These are phyloP conservation scores for Phocides pigmalion DNA, from an alignment of 1,140 invertebrate genomes.

Conservation along the genomic window DNA sequence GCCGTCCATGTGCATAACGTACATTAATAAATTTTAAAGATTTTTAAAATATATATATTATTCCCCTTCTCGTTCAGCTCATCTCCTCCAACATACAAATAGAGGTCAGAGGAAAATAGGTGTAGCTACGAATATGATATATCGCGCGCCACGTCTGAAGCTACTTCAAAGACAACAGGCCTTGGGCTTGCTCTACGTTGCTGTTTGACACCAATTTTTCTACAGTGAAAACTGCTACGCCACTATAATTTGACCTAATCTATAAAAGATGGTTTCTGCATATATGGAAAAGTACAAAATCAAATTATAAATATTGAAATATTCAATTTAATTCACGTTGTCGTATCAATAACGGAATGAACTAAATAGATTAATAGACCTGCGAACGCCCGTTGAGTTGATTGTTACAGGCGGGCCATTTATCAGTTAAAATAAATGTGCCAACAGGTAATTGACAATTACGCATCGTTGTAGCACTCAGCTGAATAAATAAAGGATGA, in stretches of 20 bases:
- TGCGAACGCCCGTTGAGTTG: neutral
- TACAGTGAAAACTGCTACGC: slow-evolving; percentile 1
- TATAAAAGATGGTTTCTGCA: neutral
- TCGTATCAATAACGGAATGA: neutral
- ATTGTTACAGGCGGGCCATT: slow-evolving; percentile 17
- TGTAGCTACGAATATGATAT: slow-evolving; percentile 23
- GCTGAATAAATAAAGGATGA: slow-evolving; percentile 36
- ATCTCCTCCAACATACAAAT: neutral
- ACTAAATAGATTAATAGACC: slow-evolving; percentile 1
- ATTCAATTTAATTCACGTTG: neutral
- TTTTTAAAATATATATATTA: no score
- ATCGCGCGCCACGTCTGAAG: slow-evolving; percentile 22
- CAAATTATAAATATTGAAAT: neutral
- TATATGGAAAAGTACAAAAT: neutral
- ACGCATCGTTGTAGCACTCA: slow-evolving; percentile 26
- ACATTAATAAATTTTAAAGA: no score
- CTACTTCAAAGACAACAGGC: slow-evolving; percentile 34
- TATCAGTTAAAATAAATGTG: slow-evolving; percentile 34
- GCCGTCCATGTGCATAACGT: no score
- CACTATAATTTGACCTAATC: neutral
- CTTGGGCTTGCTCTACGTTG: slow-evolving; percentile 25
- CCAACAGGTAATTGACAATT: slow-evolving; percentile 34
- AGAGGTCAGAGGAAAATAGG: slow-evolving; percentile 25
- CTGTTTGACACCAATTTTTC: slow-evolving; percentile 31
- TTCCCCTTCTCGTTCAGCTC: no score